Percentiles rank a stretch among this genome's conserved stretches.
Evolutionary conservation across 2,888 invertebrate genomes (phyloP).

Genomic region (Therioaphis trifolii): DNA sequence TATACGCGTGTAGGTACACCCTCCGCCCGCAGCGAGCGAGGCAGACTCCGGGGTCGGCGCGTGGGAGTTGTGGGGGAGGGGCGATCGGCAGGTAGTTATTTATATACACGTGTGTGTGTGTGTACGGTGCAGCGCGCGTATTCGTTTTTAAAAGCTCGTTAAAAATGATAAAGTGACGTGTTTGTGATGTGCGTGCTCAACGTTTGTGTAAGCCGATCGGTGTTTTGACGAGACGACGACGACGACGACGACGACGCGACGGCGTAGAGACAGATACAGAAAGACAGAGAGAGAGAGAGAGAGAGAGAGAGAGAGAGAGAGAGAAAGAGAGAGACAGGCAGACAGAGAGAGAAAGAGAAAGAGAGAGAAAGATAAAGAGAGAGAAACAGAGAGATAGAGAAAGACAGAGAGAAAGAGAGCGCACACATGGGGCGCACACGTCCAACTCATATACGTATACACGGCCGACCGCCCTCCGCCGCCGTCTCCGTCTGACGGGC

Average conservation of each 20-base stretch:
- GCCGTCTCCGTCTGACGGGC: slow-evolving; percentile 23
- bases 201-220: slow-evolving; percentile 55
- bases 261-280: not conserved
- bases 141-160: slow-evolving; percentile 53
- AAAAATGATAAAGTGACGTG: slow-evolving; percentile 59
- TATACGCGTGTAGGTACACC: too few relatives aligned
- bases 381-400: too few relatives aligned
- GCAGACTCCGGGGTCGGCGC: too few relatives aligned
- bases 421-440: slow-evolving; percentile 22
- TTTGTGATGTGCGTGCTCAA: not conserved
- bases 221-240: slow-evolving; percentile 45
- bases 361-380: too few relatives aligned
- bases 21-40: too few relatives aligned
- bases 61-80: too few relatives aligned
- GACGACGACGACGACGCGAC: not conserved
- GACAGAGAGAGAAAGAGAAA: too few relatives aligned
- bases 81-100: not conserved
- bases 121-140: not conserved
- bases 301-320: too few relatives aligned
- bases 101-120: not conserved
- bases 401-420: not conserved
- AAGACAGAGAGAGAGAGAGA: too few relatives aligned
- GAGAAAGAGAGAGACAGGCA: too few relatives aligned
- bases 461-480: not conserved
- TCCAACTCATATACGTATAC: too few relatives aligned